A percentile compares a stretch with the other conserved stretches of the same genome.
These are phyloP conservation scores for Euphydryas editha DNA, from an alignment of 2,888 invertebrate species.

Conservation along the genomic window DNA sequence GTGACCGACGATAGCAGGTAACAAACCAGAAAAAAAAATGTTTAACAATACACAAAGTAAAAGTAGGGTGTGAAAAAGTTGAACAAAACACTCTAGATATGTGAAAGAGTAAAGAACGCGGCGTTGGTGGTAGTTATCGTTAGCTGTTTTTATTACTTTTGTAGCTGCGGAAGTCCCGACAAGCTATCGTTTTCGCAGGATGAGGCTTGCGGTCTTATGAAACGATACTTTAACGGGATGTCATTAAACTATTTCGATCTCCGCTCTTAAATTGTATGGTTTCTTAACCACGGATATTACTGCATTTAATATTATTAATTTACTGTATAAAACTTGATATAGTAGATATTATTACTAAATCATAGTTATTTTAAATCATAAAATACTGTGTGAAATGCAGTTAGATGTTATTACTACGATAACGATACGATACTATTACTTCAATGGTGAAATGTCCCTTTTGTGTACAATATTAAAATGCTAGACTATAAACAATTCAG, in stretches of 20 bases:
- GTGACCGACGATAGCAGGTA: conserved; percentile 24
- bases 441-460: too few relatives aligned
- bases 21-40: conserved; percentile 33
- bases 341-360: background rate
- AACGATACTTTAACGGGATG: conserved; percentile 42
- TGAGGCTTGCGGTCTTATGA: conserved; percentile 53
- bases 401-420: too few relatives aligned
- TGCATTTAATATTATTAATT: conserved; percentile 6
- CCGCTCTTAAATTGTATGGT: conserved; percentile 28
- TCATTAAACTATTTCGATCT: conserved; percentile 37
- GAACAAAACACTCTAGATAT: conserved; percentile 39
- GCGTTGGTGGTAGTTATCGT: conserved; percentile 35
- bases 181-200: conserved; percentile 48
- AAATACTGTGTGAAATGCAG: too few relatives aligned
- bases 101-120: conserved; percentile 36
- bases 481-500: too few relatives aligned
- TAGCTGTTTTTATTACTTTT: conserved; percentile 32
- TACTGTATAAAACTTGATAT: background rate
- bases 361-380: too few relatives aligned
- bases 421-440: too few relatives aligned
- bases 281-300: conserved; percentile 27
- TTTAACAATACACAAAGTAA: conserved; percentile 38
- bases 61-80: conserved; percentile 37
- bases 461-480: too few relatives aligned
- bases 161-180: conserved; percentile 34